Evolutionary conservation across 2,113 vertebrate species (phyloP).

Genomic region (Tamias sibiricus): DNA sequence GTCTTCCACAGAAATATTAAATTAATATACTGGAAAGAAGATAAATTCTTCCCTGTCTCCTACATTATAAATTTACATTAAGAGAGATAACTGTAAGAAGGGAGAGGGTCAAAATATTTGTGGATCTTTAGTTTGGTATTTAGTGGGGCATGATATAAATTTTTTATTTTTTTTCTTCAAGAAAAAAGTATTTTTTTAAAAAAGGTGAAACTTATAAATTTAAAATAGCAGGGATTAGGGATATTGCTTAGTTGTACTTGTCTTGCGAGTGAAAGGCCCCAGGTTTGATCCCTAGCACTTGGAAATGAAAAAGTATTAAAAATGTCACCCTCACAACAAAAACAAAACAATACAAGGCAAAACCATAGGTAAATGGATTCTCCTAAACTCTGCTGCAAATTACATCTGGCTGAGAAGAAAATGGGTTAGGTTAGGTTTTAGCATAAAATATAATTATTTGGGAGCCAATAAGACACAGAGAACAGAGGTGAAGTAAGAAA

Average conservation of each 20-base stretch:
- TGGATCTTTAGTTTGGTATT: background rate
- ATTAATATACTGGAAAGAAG: constrained; percentile 1
- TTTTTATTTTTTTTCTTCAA: background rate
- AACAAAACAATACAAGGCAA: background rate
- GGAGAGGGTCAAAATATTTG: background rate
- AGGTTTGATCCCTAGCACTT: background rate
- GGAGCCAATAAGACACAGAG: constrained; percentile 11
- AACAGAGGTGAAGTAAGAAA: constrained; percentile 27
- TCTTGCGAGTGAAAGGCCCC: background rate
- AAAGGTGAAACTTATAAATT: background rate
- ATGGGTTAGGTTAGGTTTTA: background rate
- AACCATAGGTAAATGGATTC: constrained; percentile 18
- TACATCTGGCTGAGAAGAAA: constrained; percentile 19
- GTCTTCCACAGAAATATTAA: constrained; percentile 2
- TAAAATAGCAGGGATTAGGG: background rate
- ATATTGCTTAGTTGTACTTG: background rate
- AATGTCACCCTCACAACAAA: background rate
- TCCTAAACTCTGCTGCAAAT: constrained; percentile 53
- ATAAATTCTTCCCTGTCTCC: background rate
- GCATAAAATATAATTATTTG: constrained; percentile 26
- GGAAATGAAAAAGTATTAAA: background rate
- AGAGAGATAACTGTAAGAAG: background rate
- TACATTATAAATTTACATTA: background rate
- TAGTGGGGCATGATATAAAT: background rate
- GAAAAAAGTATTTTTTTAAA: background rate